phyloP scores from a whole-genome alignment of 30 jellyfish, hydroid and myxozoan genomes.

The Cassiopea xamachana region DNA sequence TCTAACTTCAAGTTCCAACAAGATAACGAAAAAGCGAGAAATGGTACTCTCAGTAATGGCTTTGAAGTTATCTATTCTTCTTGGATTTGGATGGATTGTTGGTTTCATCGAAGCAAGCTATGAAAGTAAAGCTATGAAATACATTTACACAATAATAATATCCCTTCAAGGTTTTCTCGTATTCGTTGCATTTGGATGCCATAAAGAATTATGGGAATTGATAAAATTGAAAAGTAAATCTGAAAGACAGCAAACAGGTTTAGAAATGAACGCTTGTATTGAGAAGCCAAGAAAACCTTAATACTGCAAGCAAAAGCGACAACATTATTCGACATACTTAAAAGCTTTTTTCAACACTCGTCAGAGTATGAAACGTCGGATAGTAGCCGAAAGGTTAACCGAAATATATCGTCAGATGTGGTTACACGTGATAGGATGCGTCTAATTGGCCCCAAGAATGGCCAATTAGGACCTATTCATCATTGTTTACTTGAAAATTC shows the following conservation, averaged over 20 bases:
- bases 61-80: constrained; percentile 42
- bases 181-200: constrained; percentile 67
- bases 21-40: constrained; percentile 7
- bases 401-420: too few species aligned
- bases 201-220: constrained; percentile 21
- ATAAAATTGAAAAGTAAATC: neutral
- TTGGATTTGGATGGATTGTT: constrained; percentile 68
- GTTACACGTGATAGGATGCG: too few species aligned
- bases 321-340: too few species aligned
- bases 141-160: constrained; percentile 18
- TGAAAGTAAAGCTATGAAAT: constrained; percentile 36
- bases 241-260: neutral
- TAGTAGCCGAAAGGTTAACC: too few species aligned
- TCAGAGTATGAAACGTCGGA: too few species aligned
- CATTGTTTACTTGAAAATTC: too few species aligned
- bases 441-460: too few species aligned
- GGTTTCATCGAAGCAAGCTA: constrained; percentile 51
- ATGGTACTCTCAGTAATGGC: constrained; percentile 39
- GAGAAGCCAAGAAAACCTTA: neutral
- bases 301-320: too few species aligned
- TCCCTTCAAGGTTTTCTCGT: constrained; percentile 61
- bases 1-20: constrained; percentile 1
- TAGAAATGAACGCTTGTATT: neutral
- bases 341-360: too few species aligned
- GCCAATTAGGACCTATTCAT: too few species aligned